These are phyloP conservation scores for Labeo catla DNA, from an alignment of 2,113 vertebrate species.

Conservation along the genomic window DNA sequence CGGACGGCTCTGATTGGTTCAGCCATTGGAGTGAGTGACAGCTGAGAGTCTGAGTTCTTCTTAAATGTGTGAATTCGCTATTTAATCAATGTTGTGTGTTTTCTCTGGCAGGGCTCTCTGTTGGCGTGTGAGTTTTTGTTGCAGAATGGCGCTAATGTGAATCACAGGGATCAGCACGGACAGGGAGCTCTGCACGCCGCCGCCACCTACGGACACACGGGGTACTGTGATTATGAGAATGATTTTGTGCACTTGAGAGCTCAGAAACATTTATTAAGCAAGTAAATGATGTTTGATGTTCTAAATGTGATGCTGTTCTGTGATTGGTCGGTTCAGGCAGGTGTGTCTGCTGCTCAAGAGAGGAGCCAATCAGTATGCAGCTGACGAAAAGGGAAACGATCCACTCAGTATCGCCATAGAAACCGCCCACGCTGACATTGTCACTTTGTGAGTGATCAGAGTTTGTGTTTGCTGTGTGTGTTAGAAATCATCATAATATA, in stretches of 20 bases:
- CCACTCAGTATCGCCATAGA: slow-evolving; percentile 78
- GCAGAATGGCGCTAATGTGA: slow-evolving; percentile 76
- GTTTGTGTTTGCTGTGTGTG: slow-evolving; percentile 49
- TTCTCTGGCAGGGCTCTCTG: slow-evolving; percentile 70
- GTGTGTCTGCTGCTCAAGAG: slow-evolving; percentile 79
- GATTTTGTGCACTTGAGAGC: background rate
- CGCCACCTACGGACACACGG: slow-evolving; percentile 75
- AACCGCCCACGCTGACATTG: slow-evolving; percentile 78
- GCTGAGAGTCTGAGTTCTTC: background rate
- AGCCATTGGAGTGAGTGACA: slow-evolving; percentile 69
- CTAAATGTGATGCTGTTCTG: background rate
- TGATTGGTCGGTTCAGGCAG: slow-evolving; percentile 63
- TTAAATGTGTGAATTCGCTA: background rate
- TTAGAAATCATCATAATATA: background rate
- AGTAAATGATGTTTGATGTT: background rate
- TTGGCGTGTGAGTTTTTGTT: slow-evolving; percentile 77
- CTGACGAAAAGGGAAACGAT: slow-evolving; percentile 77
- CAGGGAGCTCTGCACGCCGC: slow-evolving; percentile 76
- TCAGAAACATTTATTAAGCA: background rate
- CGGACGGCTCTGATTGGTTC: slow-evolving; percentile 75
- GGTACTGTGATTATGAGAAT: slow-evolving; percentile 56
- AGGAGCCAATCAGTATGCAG: slow-evolving; percentile 82
- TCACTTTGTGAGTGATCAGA: slow-evolving; percentile 74
- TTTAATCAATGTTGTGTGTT: background rate
- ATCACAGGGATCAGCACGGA: slow-evolving; percentile 74